These are phyloP conservation scores for Cantharis flavilabris DNA, from an alignment of 2,888 invertebrate species.

Conservation along the genomic window DNA sequence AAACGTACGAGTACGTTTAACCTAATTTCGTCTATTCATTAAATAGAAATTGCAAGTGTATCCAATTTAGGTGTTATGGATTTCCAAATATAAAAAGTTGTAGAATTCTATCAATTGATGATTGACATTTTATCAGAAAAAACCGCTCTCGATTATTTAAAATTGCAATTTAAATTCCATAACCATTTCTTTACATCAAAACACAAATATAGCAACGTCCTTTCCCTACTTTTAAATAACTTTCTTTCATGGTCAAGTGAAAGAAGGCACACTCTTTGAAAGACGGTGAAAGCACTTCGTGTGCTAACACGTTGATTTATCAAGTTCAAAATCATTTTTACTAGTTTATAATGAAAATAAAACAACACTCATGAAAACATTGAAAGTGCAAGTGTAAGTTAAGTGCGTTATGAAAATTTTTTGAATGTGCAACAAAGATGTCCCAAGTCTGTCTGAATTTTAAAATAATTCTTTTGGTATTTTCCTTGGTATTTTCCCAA, in stretches of 20 bases:
- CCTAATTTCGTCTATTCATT: neutral
- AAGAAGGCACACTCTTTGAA: constrained; percentile 34
- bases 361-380: neutral
- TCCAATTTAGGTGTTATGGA: neutral
- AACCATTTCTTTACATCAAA: neutral
- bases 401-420: neutral
- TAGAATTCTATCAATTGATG: neutral
- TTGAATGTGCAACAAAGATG: neutral
- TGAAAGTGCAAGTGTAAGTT: neutral
- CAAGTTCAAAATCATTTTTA: neutral
- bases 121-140: neutral
- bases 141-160: neutral
- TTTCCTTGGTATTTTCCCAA: neutral
- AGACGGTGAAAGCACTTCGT: constrained; percentile 35
- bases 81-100: neutral
- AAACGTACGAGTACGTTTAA: neutral
- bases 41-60: neutral
- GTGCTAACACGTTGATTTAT: constrained; percentile 4
- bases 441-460: neutral
- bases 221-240: constrained; percentile 28
- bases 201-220: constrained; percentile 23
- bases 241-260: constrained; percentile 30
- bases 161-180: constrained; percentile 18
- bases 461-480: neutral
- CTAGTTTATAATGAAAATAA: neutral